Percentiles rank a stretch among this genome's conserved stretches.
phyloP scores from a whole-genome alignment of 2,113 vertebrate genomes.

The Sinocyclocheilus anshuiensis region DNA sequence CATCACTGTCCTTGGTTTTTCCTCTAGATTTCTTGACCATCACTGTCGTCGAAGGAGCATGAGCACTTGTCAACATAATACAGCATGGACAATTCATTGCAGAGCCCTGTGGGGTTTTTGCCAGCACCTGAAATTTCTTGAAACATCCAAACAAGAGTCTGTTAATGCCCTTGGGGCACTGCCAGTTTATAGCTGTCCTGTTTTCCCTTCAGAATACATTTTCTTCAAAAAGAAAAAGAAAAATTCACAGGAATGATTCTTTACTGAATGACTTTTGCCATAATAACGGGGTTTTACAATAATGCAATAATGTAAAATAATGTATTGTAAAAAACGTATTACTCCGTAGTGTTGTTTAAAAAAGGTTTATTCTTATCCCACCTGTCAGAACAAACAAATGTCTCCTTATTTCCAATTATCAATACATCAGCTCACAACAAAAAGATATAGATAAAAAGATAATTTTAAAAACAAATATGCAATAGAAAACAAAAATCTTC shows the following conservation, averaged over 20 bases:
- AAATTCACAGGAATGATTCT: neutral
- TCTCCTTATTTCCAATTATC: neutral
- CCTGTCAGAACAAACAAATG: neutral
- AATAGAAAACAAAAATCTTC: slow-evolving; percentile 55
- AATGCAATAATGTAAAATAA: neutral
- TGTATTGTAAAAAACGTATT: neutral
- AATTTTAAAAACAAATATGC: slow-evolving; percentile 53
- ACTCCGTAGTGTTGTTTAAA: no score
- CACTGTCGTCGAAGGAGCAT: neutral
- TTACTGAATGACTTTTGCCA: neutral
- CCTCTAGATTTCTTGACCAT: neutral
- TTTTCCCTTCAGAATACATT: neutral
- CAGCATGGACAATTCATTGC: neutral
- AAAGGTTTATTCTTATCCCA: neutral
- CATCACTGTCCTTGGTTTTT: neutral
- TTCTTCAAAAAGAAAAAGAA: neutral
- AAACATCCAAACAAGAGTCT: neutral
- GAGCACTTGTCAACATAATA: neutral
- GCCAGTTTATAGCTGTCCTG: neutral
- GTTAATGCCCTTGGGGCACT: neutral
- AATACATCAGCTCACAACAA: neutral
- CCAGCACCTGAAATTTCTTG: neutral
- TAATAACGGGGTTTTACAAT: neutral
- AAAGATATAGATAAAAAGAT: slow-evolving; percentile 41
- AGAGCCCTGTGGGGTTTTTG: neutral